Percentiles rank a stretch among this genome's conserved stretches.
Evolutionary conservation across 2,797 vertebrate species (phyloP).

Genomic region (Helicolenus hilgendorfi): DNA sequence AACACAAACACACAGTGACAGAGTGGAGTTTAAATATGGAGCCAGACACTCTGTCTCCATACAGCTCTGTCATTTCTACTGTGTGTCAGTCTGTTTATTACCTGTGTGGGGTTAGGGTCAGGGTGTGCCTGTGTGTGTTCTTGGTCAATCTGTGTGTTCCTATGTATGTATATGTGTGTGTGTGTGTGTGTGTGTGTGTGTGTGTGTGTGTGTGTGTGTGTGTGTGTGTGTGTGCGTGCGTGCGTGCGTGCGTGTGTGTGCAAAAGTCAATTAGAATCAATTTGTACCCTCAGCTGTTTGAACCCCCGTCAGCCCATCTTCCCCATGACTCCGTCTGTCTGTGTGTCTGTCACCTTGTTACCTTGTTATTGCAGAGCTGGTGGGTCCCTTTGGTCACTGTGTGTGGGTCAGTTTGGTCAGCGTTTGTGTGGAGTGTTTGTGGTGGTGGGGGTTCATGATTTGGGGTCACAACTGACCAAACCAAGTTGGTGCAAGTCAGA

Average conservation of each 20-base stretch:
- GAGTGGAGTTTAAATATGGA: constrained; percentile 68
- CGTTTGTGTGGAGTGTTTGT: constrained; percentile 38
- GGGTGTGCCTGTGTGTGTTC: constrained; percentile 75
- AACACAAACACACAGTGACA: constrained; percentile 64
- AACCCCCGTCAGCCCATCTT: constrained; percentile 13
- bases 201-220: constrained; percentile 36
- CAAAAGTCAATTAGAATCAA: constrained; percentile 86
- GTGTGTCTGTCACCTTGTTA: constrained; percentile 63
- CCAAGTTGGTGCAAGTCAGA: background rate
- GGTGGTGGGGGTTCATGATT: background rate
- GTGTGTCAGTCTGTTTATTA: constrained; percentile 40
- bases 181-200: constrained; percentile 29
- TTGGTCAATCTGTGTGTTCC: constrained; percentile 54
- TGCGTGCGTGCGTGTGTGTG: constrained; percentile 25
- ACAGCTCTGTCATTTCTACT: constrained; percentile 69
- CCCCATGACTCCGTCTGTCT: constrained; percentile 35
- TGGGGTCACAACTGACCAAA: background rate
- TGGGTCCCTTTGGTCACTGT: constrained; percentile 82
- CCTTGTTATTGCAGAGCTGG: constrained; percentile 72
- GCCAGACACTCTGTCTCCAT: constrained; percentile 81
- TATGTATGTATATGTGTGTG: constrained; percentile 21
- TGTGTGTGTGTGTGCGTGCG: constrained; percentile 21
- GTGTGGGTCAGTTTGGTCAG: constrained; percentile 75
- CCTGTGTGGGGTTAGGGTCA: constrained; percentile 30
- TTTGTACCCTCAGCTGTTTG: constrained; percentile 89